Conservation (phyloP, 2,888 invertebrate species). For the Notodonta ziczac region DNA sequence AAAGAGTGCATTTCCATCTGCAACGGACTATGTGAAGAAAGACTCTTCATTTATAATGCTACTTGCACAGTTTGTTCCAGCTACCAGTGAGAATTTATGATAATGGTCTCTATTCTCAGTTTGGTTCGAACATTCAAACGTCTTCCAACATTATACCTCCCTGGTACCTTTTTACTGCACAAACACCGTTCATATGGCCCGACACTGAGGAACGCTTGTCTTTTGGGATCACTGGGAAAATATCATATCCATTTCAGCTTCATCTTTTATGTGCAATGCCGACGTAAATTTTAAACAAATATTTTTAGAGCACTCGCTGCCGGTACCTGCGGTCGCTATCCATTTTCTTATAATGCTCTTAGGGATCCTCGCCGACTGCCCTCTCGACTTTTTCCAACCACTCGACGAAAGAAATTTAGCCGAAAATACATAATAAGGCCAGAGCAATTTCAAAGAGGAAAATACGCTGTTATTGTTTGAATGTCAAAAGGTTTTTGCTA, state of each 20-base stretch:
- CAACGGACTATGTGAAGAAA: slow-evolving; percentile 12
- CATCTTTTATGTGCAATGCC: not conserved
- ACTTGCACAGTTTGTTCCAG: slow-evolving; percentile 23
- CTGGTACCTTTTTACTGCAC: not conserved
- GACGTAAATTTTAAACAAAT: slow-evolving; percentile 18
- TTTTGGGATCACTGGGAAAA: slow-evolving; percentile 2
- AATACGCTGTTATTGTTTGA: slow-evolving; percentile 6
- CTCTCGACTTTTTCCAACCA: slow-evolving; percentile 16
- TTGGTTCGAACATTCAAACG: slow-evolving; percentile 6
- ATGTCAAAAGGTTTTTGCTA: slow-evolving; percentile 21
- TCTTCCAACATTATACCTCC: not conserved
- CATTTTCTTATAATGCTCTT: slow-evolving; percentile 16
- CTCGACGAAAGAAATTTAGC: slow-evolving; percentile 13
- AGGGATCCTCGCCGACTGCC: slow-evolving; percentile 3
- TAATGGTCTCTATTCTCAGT: slow-evolving; percentile 8
- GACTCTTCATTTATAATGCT: slow-evolving; percentile 14
- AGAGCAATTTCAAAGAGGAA: slow-evolving; percentile 6
- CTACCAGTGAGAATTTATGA: slow-evolving; percentile 16
- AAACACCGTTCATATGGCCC: not conserved
- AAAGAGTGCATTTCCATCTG: not conserved
- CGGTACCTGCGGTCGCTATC: slow-evolving; percentile 12
- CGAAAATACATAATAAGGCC: slow-evolving; percentile 10
- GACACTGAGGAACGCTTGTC: not conserved
- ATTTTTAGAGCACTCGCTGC: slow-evolving; percentile 13
- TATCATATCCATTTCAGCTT: slow-evolving; percentile 4